Base-by-base conservation (phyloP, 2,113 vertebrate species). In the Leuciscus idus region DNA sequence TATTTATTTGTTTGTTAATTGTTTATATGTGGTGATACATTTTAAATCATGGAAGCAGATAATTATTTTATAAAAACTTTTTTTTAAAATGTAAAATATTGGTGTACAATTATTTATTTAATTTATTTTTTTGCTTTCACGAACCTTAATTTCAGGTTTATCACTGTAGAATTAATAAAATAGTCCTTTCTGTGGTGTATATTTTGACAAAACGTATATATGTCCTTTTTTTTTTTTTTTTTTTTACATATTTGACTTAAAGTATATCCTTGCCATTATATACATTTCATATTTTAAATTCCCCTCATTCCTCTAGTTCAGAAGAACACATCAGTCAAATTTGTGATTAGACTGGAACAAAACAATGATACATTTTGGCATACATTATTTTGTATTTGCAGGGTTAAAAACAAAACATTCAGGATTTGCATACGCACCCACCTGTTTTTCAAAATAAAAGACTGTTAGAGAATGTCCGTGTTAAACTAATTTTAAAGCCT, bases 391-490 rank as follows among this genome's bases (percentile, higher is more conserved):
- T 10, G 30, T 21, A 36, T 68, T 68, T 66, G 15, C 7, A 1
- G 7, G 62, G 62, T 15, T 13, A 64, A 6, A 64, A 13, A 26
- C 4, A 26, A 26, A 26, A 62, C 11, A 13, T 62, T 64, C 6
- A 12, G 30, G 30, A 7, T 68, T 68, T 68, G 30, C 64, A 19
- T 1, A 5, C 28, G 64, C 30, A 4, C 13, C 64, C 19, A 21
- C 33, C 70, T 43, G 36, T 11, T 73, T 72, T 73, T 73, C 36
- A 73, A 73, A 73, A 43, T 73, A 73, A 43, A 43, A 73, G 68
- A 43, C 68, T 21, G 36, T 12, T 33, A 21, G 4, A 19, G 4
- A 62, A 39, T 2, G 17, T 39, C 7, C 1, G 1, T 55, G 17
- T 70, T 39, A 68, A 33, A 33, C 17, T 36, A 19, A 68, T 33